These are phyloP conservation scores for Gonatopus flavifemur DNA, from an alignment of 1,140 invertebrate genomes.

Conservation along the genomic window DNA sequence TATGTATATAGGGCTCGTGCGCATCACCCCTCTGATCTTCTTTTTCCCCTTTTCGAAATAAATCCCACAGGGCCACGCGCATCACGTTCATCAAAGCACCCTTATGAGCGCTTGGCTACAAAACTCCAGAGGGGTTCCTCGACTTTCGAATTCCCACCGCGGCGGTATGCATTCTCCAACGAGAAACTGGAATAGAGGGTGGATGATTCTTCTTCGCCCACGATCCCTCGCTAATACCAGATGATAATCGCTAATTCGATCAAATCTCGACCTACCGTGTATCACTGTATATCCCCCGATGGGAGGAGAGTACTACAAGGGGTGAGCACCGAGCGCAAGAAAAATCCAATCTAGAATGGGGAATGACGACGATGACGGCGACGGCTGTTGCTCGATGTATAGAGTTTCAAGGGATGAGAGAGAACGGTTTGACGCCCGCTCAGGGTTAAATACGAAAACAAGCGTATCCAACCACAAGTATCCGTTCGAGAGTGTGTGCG, in stretches of 20 bases:
- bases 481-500: too few relatives aligned
- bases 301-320: slow-evolving; percentile 15
- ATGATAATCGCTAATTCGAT: slow-evolving; percentile 35
- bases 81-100: too few relatives aligned
- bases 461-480: slow-evolving; percentile 38
- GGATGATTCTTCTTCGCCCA: slow-evolving; percentile 3
- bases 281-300: slow-evolving; percentile 4
- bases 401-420: slow-evolving; percentile 6
- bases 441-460: slow-evolving; percentile 39
- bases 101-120: too few relatives aligned
- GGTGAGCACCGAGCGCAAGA: slow-evolving; percentile 1
- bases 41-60: too few relatives aligned
- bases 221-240: slow-evolving; percentile 5
- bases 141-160: slow-evolving; percentile 1
- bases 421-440: too few relatives aligned
- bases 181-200: too few relatives aligned
- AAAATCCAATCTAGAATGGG: too few relatives aligned
- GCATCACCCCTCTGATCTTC: too few relatives aligned
- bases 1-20: too few relatives aligned
- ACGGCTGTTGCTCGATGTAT: slow-evolving; percentile 9
- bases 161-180: neutral
- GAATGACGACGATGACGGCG: slow-evolving; percentile 9
- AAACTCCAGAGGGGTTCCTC: neutral
- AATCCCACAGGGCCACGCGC: too few relatives aligned
- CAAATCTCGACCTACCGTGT: slow-evolving; percentile 7